Evolutionary conservation across 1,140 invertebrate species (phyloP).

Genomic region (Drosophila mauritiana): DNA sequence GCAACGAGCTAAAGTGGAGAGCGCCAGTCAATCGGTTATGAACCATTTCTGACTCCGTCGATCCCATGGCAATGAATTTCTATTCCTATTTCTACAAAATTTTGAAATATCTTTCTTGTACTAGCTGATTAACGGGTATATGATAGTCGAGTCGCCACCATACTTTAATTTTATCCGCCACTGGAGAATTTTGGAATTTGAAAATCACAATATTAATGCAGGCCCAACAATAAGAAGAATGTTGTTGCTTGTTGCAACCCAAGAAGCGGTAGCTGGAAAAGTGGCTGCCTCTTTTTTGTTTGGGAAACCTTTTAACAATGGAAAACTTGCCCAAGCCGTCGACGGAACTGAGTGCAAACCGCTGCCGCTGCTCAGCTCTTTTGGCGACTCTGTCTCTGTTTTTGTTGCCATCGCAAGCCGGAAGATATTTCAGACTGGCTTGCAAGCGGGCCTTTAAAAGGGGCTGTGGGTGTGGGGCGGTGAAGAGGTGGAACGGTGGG

Average conservation of each 20-base stretch:
- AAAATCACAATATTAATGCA: constrained; percentile 61
- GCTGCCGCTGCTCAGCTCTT: constrained; percentile 1
- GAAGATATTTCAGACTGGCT: constrained; percentile 59
- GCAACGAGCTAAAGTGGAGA: not conserved
- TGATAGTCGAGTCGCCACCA: constrained; percentile 3
- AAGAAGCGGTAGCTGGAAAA: constrained; percentile 11
- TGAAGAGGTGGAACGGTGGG: not conserved
- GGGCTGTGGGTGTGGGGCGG: not conserved
- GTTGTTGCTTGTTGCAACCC: constrained; percentile 29
- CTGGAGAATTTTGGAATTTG: constrained; percentile 58
- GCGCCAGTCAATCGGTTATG: constrained; percentile 31
- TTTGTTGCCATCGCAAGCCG: constrained; percentile 38
- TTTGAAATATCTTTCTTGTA: too few species aligned
- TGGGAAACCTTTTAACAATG: constrained; percentile 58
- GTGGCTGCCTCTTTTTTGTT: constrained; percentile 41
- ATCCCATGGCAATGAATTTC: constrained; percentile 34
- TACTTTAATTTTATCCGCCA: constrained; percentile 47
- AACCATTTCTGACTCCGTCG: constrained; percentile 15
- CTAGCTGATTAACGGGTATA: too few species aligned
- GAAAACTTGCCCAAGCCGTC: constrained; percentile 56
- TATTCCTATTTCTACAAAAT: too few species aligned
- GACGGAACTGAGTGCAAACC: constrained; percentile 55
- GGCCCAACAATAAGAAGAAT: constrained; percentile 37
- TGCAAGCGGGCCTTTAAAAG: constrained; percentile 23
- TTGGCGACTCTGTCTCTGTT: constrained; percentile 2